Evolutionary conservation across 1,140 invertebrate genomes (phyloP).

Genomic region (Cydia strobilella): DNA sequence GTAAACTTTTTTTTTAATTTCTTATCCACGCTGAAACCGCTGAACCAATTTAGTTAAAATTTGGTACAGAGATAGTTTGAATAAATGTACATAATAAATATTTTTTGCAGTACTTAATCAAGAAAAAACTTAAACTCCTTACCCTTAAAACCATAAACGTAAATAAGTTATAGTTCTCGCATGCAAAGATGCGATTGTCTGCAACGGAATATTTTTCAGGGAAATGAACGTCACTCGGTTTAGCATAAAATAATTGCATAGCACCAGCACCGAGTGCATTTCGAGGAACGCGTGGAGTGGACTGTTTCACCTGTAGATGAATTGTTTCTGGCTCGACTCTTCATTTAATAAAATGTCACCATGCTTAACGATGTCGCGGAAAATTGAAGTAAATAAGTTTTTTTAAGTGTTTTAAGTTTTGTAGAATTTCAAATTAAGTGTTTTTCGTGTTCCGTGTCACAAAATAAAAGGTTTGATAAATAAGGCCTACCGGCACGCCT

Average conservation of each 20-base stretch:
- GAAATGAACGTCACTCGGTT: conserved; percentile 33
- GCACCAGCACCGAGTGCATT: conserved; percentile 31
- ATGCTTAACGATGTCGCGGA: neutral
- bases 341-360: conserved; percentile 7
- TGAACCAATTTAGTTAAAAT: too few relatives aligned
- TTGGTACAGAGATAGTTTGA: too few relatives aligned
- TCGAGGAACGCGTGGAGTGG: conserved; percentile 7
- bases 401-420: neutral
- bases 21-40: too few relatives aligned
- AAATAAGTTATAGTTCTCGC: neutral
- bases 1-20: too few relatives aligned
- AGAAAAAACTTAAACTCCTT: neutral
- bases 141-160: neutral
- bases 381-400: neutral
- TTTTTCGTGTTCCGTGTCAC: too few relatives aligned
- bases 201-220: conserved; percentile 38
- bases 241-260: conserved; percentile 43
- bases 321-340: conserved; percentile 14
- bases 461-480: too few relatives aligned
- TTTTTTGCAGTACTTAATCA: too few relatives aligned
- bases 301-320: conserved; percentile 16
- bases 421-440: too few relatives aligned
- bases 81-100: too few relatives aligned
- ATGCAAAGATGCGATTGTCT: conserved; percentile 4
- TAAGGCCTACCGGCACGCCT: too few relatives aligned